phyloP scores from a whole-genome alignment of 2,797 vertebrate genomes.

The Scarus forsteni region DNA sequence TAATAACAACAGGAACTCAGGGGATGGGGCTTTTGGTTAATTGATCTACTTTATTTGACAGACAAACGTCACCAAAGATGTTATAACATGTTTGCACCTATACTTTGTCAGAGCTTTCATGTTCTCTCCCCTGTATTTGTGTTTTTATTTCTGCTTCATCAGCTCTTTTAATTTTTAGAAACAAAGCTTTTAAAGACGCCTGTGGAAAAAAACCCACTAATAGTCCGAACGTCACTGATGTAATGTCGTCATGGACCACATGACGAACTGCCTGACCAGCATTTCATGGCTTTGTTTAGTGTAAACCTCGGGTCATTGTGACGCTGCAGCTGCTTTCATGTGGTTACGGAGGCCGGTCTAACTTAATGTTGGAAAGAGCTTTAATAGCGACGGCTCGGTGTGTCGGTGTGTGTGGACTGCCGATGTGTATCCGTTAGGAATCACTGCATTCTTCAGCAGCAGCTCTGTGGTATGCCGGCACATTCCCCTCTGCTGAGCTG shows the following conservation, averaged over 20 bases:
- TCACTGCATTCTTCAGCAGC: conserved; percentile 90
- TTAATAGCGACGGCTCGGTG: conserved; percentile 2
- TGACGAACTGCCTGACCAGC: conserved; percentile 4
- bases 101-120: no score
- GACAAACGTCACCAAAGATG: no score
- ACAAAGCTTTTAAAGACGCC: neutral
- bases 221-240: neutral
- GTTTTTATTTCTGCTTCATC: no score
- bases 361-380: neutral
- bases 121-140: no score
- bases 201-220: neutral
- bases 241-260: no score
- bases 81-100: no score
- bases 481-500: conserved; percentile 95
- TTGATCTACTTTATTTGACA: no score
- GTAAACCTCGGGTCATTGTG: conserved; percentile 18
- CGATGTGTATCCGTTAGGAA: conserved; percentile 73
- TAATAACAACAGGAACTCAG: no score
- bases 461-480: conserved; percentile 89
- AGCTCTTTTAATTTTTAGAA: neutral
- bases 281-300: conserved; percentile 6
- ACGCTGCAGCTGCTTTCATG: conserved; percentile 9
- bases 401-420: conserved; percentile 1
- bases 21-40: no score
- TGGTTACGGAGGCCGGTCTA: neutral